Percentiles rank a stretch among this genome's conserved stretches.
These are phyloP conservation scores for Aphelinus atriplicis DNA, from an alignment of 1,140 invertebrate species.

Conservation along the genomic window DNA sequence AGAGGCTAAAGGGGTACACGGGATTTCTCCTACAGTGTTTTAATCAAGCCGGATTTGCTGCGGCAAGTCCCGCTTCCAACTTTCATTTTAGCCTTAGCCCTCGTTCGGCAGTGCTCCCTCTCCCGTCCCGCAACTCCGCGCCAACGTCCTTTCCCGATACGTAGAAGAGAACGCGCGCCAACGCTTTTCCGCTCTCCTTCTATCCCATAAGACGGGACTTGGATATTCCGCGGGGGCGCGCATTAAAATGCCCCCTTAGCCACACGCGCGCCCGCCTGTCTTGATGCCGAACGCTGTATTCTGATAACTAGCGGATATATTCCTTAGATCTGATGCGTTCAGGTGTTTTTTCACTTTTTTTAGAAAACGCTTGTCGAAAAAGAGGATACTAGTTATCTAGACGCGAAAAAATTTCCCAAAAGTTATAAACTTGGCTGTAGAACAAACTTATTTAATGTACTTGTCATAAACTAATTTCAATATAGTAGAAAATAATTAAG, in stretches of 20 bases:
- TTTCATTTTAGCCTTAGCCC: conserved; percentile 63
- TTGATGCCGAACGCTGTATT: conserved; percentile 42
- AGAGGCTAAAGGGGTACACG: conserved; percentile 52
- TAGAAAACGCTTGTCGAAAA: too few relatives aligned
- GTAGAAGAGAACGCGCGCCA: conserved; percentile 42
- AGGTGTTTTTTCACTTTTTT: too few relatives aligned
- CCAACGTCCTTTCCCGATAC: conserved; percentile 44
- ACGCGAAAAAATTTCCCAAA: too few relatives aligned
- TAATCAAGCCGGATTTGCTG: conserved; percentile 68
- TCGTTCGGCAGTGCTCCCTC: conserved; percentile 44
- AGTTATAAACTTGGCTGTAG: too few relatives aligned
- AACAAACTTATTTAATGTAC: too few relatives aligned
- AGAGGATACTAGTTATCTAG: too few relatives aligned
- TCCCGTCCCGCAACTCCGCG: conserved; percentile 15
- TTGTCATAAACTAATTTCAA: too few relatives aligned
- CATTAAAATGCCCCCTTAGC: conserved; percentile 28
- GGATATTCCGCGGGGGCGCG: conserved; percentile 39
- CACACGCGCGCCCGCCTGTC: too few relatives aligned
- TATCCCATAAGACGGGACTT: conserved; percentile 39
- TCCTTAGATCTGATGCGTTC: too few relatives aligned
- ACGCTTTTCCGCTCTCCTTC: conserved; percentile 38
- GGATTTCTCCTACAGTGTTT: conserved; percentile 62
- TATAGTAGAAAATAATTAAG: too few relatives aligned
- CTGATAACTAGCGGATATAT: not conserved
- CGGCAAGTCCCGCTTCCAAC: conserved; percentile 61